Conservation (phyloP, 2,888 invertebrate genomes). For the Prenolepis imparis region DNA sequence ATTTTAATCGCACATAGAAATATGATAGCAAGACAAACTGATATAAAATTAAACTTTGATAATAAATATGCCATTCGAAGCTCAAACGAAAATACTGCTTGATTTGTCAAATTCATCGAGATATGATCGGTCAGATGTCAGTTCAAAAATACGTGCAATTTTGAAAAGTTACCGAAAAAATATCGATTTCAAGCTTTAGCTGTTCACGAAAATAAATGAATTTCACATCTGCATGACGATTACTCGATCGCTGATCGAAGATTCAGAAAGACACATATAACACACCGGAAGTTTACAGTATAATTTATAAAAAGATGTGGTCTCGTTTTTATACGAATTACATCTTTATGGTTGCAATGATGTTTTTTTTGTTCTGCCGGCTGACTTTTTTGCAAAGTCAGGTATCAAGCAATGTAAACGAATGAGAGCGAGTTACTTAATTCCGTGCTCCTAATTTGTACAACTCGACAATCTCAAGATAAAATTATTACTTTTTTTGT, state of each 20-base stretch:
- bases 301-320: conserved; percentile 22
- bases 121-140: background rate
- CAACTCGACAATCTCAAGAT: conserved; percentile 28
- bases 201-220: background rate
- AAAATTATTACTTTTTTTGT: conserved; percentile 40
- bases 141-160: background rate
- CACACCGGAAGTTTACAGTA: conserved; percentile 2
- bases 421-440: conserved; percentile 39
- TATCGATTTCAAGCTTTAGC: background rate
- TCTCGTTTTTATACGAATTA: conserved; percentile 1
- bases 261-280: background rate
- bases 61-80: background rate
- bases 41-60: background rate
- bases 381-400: conserved; percentile 20
- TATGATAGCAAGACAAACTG: background rate
- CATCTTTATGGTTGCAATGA: conserved; percentile 29
- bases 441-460: conserved; percentile 33
- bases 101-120: background rate
- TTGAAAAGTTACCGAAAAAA: background rate
- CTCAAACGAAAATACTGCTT: background rate
- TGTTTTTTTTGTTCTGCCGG: conserved; percentile 37
- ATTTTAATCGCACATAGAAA: background rate
- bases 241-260: conserved; percentile 12
- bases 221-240: conserved; percentile 1
- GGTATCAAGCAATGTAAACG: conserved; percentile 51